Conservation (phyloP, 53 echinoderm and acorn worm species). For the Apostichopus leukothele region DNA sequence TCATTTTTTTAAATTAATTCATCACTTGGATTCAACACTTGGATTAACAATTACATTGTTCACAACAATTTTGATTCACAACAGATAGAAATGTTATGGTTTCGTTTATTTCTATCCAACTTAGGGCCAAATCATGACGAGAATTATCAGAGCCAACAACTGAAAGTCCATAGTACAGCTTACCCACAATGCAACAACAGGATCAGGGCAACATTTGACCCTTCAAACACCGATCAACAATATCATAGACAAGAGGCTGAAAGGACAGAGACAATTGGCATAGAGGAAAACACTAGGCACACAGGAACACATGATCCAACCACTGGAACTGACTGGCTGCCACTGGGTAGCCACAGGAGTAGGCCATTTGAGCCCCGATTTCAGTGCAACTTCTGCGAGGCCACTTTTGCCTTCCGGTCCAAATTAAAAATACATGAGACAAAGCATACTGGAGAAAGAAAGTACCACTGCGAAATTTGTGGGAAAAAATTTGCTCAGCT, state of each 20-base stretch:
- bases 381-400: not conserved
- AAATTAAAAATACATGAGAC: slow-evolving; percentile 26
- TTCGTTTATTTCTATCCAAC: not conserved
- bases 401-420: not conserved
- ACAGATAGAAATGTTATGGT: not conserved
- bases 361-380: not conserved
- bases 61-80: too few species aligned
- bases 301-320: too few species aligned
- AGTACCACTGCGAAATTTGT: slow-evolving; percentile 14
- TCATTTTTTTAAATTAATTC: too few species aligned
- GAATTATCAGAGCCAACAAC: not conserved
- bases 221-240: not conserved
- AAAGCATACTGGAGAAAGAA: slow-evolving; percentile 21
- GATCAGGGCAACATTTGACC: not conserved
- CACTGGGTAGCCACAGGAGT: too few species aligned
- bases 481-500: slow-evolving; percentile 7
- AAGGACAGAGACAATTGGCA: not conserved
- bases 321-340: too few species aligned
- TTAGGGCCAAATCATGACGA: not conserved
- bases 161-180: not conserved
- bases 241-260: not conserved
- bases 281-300: not conserved
- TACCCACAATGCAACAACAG: not conserved
- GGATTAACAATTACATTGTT: too few species aligned
- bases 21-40: too few species aligned